Evolutionary conservation across 2,888 invertebrate species (phyloP).

Genomic region (Alcis repandata): DNA sequence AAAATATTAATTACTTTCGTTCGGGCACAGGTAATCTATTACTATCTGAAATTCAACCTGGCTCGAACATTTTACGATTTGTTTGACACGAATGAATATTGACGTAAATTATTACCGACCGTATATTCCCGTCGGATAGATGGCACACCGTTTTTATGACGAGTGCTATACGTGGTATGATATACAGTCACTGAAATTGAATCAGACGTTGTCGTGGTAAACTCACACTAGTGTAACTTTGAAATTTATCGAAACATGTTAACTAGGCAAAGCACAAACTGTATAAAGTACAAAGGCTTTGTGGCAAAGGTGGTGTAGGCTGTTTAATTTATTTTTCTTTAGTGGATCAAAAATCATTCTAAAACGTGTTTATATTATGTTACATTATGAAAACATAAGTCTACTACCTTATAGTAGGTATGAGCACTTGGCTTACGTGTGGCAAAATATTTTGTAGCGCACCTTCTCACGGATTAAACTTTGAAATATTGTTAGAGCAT

Average conservation of each 20-base stretch:
- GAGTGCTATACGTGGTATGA: constrained; percentile 56
- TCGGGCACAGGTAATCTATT: constrained; percentile 44
- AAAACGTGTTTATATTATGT: no score
- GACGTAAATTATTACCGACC: constrained; percentile 70
- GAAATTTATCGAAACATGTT: neutral
- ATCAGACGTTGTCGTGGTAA: neutral
- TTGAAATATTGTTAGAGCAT: no score
- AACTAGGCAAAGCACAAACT: neutral
- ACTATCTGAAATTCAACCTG: constrained; percentile 51
- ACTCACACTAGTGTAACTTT: neutral
- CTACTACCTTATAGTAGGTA: no score
- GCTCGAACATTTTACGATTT: constrained; percentile 69
- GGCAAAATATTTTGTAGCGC: no score
- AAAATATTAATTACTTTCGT: constrained; percentile 36
- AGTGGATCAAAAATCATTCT: no score
- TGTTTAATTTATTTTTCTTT: no score
- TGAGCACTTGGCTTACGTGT: no score
- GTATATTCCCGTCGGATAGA: constrained; percentile 64
- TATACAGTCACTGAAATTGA: constrained; percentile 54
- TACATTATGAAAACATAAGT: no score
- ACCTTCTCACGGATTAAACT: no score
- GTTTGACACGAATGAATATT: constrained; percentile 73
- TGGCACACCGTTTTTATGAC: constrained; percentile 71
- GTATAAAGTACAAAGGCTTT: no score
- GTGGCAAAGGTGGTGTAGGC: no score